phyloP scores from a whole-genome alignment of 1,140 invertebrate species.

The Anadara kagoshimensis region DNA sequence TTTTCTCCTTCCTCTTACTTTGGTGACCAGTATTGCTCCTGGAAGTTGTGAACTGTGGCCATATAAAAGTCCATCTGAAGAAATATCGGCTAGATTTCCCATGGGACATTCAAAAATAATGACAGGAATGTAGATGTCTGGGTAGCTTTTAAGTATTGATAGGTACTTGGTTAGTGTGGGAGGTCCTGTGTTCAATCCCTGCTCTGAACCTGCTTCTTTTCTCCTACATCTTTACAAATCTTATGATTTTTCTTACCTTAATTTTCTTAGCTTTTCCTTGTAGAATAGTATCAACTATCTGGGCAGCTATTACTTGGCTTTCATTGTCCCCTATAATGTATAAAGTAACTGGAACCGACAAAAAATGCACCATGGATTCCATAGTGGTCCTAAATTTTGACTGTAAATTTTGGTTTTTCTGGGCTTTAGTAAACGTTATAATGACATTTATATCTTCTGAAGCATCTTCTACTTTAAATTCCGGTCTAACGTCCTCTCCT shows the following conservation, averaged over 20 bases:
- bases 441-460: constrained; percentile 61
- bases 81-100: too few species aligned
- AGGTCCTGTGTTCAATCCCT: too few species aligned
- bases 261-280: constrained; percentile 70
- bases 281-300: constrained; percentile 76
- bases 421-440: constrained; percentile 79
- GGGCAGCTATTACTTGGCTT: constrained; percentile 79
- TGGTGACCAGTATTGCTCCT: too few species aligned
- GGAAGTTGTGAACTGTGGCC: too few species aligned
- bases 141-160: too few species aligned
- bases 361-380: constrained; percentile 76
- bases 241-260: constrained; percentile 53
- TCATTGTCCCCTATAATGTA: constrained; percentile 82
- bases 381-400: constrained; percentile 79
- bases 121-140: too few species aligned
- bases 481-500: too few species aligned
- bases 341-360: constrained; percentile 77
- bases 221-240: not conserved
- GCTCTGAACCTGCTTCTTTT: not conserved
- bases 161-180: too few species aligned
- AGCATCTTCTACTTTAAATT: not conserved
- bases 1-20: too few species aligned
- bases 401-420: constrained; percentile 77
- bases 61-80: too few species aligned
- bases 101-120: too few species aligned